Conservation (phyloP, 2,888 invertebrate species). For the Lingula anatina region DNA sequence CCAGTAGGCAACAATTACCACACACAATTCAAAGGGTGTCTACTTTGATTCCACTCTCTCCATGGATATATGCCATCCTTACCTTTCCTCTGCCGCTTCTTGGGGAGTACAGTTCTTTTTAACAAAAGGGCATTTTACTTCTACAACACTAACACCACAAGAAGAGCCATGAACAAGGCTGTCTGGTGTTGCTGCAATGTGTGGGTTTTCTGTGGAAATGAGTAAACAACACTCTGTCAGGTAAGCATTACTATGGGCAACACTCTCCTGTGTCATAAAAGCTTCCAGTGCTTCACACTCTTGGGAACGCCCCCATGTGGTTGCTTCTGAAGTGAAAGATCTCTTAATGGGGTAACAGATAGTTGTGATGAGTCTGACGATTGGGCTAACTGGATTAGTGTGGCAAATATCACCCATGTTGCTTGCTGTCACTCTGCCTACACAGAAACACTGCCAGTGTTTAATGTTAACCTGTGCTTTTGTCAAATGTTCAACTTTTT, state of each 20-base stretch:
- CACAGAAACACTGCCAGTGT: constrained; percentile 8
- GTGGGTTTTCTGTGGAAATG: not conserved
- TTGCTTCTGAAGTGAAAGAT: constrained; percentile 1
- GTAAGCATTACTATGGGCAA: not conserved
- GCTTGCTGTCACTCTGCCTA: constrained; percentile 12
- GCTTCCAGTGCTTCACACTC: constrained; percentile 3
- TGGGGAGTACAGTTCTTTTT: not conserved
- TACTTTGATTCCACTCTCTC: too few species aligned
- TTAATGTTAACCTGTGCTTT: constrained; percentile 5
- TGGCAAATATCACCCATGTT: constrained; percentile 8
- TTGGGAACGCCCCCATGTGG: constrained; percentile 3
- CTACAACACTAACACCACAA: constrained; percentile 1
- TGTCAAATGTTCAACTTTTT: constrained; percentile 5
- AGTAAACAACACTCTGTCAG: not conserved
- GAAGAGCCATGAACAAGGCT: not conserved
- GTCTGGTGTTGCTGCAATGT: constrained; percentile 3
- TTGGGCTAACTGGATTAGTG: not conserved
- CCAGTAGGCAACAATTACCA: too few species aligned
- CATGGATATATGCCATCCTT: not conserved
- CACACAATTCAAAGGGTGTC: too few species aligned
- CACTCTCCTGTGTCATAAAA: not conserved
- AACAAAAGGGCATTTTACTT: constrained; percentile 3
- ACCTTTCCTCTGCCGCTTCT: not conserved
- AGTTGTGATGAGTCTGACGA: constrained; percentile 3
- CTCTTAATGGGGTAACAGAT: constrained; percentile 6